A percentile compares a stretch with the other conserved stretches of the same genome.
Evolutionary conservation across 2,797 vertebrate species (phyloP).

Genomic region (Darevskia nairensis): DNA sequence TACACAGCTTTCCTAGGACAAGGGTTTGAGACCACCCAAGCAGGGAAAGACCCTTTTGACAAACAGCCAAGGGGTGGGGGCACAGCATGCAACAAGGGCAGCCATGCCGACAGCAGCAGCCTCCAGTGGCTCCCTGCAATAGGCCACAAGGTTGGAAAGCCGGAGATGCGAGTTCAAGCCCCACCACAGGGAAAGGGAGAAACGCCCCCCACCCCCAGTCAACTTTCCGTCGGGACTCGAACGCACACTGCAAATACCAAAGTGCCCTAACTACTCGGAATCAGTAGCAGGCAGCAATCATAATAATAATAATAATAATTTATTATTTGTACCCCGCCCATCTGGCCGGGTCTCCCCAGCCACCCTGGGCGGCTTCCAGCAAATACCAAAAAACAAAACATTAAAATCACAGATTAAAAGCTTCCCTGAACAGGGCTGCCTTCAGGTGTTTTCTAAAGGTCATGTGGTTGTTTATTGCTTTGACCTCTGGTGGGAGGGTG

Average conservation of each 20-base stretch:
- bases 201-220: not conserved
- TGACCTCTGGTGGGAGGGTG: too few relatives aligned
- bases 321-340: too few relatives aligned
- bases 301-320: too few relatives aligned
- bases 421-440: too few relatives aligned
- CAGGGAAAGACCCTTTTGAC: not conserved
- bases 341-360: too few relatives aligned
- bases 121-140: not conserved
- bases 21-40: not conserved
- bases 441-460: too few relatives aligned
- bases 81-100: not conserved
- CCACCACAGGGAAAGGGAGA: not conserved
- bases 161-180: too few relatives aligned
- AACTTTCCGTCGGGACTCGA: not conserved
- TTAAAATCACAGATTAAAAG: too few relatives aligned
- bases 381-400: too few relatives aligned
- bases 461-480: too few relatives aligned
- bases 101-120: not conserved
- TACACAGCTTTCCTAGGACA: not conserved
- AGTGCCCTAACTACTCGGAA: not conserved
- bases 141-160: not conserved
- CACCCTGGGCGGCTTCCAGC: too few relatives aligned
- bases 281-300: not conserved
- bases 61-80: not conserved
- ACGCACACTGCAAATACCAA: not conserved